phyloP scores from a whole-genome alignment of 2,888 invertebrate genomes.

The Lithodes maja region DNA sequence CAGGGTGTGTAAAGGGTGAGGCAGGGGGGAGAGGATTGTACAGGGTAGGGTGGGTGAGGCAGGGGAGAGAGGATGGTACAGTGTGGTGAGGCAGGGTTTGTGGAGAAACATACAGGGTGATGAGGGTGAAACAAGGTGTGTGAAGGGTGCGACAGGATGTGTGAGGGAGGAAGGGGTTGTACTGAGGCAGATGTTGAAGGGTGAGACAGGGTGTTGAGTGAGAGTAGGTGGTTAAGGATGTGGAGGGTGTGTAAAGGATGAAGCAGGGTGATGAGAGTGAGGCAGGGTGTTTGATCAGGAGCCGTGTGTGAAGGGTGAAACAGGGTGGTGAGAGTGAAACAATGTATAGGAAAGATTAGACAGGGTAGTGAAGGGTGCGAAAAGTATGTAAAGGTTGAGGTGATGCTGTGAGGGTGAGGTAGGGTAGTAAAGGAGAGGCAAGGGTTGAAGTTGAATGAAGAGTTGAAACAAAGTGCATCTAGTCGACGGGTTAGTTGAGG shows the following conservation, averaged over 20 bases:
- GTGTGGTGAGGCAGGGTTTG: slow-evolving; percentile 2
- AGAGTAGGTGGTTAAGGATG: background rate
- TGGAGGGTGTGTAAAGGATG: background rate
- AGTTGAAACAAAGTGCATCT: too few relatives aligned
- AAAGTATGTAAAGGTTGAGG: background rate
- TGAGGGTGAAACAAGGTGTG: background rate
- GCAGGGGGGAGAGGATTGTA: background rate
- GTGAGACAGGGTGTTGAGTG: background rate
- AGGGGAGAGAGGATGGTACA: background rate
- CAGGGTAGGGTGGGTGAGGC: background rate
- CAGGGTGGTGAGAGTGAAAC: background rate
- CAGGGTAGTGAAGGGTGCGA: background rate
- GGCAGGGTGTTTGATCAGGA: background rate
- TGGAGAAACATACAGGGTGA: background rate
- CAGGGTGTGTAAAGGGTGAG: background rate
- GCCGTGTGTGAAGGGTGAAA: background rate
- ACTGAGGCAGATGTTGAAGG: background rate
- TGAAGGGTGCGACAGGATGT: background rate
- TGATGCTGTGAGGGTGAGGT: background rate
- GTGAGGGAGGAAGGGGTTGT: background rate
- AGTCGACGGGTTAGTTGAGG: too few relatives aligned
- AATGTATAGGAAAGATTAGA: background rate
- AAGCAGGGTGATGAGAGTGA: background rate
- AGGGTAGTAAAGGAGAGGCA: background rate
- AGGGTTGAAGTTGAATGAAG: background rate